Conservation (phyloP, 1,140 invertebrate species). For the Drosophila jambulina region DNA sequence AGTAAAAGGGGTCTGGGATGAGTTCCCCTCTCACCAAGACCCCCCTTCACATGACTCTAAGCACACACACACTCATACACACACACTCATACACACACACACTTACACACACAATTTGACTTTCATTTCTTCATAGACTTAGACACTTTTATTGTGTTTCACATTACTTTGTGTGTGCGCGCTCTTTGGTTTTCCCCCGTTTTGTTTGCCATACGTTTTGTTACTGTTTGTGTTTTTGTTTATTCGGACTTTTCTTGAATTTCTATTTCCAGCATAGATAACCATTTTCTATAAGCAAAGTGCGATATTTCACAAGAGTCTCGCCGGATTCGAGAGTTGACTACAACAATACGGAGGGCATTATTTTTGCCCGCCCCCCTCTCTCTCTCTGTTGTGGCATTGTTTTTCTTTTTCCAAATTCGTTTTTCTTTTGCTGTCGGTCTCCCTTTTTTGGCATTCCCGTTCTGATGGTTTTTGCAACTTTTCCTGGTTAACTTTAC, state of each 20-base stretch:
- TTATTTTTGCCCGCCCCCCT: conserved; percentile 24
- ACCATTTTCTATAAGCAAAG: conserved; percentile 64
- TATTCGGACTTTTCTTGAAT: conserved; percentile 75
- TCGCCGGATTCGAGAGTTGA: conserved; percentile 38
- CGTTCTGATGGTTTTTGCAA: conserved; percentile 44
- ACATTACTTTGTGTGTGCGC: conserved; percentile 49
- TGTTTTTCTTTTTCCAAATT: conserved; percentile 47
- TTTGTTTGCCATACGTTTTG: conserved; percentile 62
- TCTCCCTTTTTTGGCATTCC: conserved; percentile 29
- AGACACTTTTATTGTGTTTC: conserved; percentile 82
- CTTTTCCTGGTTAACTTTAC: conserved; percentile 43
- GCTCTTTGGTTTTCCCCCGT: conserved; percentile 28
- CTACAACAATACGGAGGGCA: conserved; percentile 47
- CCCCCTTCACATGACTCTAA: background rate
- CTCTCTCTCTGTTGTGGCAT: conserved; percentile 28
- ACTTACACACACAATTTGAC: conserved; percentile 59
- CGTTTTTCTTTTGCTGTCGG: conserved; percentile 26
- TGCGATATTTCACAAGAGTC: conserved; percentile 67
- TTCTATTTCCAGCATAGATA: conserved; percentile 75
- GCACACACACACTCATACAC: conserved; percentile 8
- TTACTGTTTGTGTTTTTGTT: conserved; percentile 62
- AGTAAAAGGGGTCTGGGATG: conserved; percentile 4
- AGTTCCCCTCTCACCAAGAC: background rate
- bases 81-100: too few species aligned
- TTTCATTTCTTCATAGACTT: conserved; percentile 79